These are phyloP conservation scores for Ceryle rudis DNA, from an alignment of 2,797 vertebrate species.

Conservation along the genomic window DNA sequence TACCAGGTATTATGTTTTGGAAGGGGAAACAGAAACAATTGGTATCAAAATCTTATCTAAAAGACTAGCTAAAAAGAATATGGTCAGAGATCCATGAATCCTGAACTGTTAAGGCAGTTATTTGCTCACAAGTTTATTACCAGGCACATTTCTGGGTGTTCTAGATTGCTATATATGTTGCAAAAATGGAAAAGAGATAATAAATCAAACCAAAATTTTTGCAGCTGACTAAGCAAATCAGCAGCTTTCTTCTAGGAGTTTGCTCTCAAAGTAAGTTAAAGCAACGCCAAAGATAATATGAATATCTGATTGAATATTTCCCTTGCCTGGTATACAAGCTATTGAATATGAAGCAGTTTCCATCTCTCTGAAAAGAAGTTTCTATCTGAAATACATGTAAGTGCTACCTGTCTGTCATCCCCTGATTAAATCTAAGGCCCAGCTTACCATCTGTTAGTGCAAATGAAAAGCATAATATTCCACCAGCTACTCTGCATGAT, in stretches of 20 bases:
- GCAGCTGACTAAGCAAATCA: neutral
- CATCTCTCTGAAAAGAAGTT: slow-evolving; percentile 80
- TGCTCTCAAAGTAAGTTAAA: neutral
- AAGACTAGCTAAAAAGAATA: slow-evolving; percentile 74
- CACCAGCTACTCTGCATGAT: slow-evolving; percentile 62
- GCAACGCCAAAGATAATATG: neutral
- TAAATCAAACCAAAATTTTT: neutral
- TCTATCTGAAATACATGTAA: slow-evolving; percentile 79
- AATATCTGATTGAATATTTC: neutral
- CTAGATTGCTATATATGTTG: slow-evolving; percentile 47
- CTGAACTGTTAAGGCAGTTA: slow-evolving; percentile 83
- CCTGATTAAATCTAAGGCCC: slow-evolving; percentile 83
- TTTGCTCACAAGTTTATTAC: slow-evolving; percentile 74
- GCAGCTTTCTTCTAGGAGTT: neutral
- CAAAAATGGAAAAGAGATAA: neutral
- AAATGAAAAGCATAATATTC: slow-evolving; percentile 76
- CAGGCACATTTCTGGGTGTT: slow-evolving; percentile 12
- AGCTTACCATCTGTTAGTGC: slow-evolving; percentile 89
- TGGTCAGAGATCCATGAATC: slow-evolving; percentile 86
- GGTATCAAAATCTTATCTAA: slow-evolving; percentile 89
- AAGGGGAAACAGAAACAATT: slow-evolving; percentile 88
- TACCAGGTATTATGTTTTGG: slow-evolving; percentile 87
- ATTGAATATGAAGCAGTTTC: slow-evolving; percentile 75
- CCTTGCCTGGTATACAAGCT: neutral
- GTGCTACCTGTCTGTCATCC: slow-evolving; percentile 80